Base-by-base conservation (phyloP, 2,797 vertebrate genomes). In the Salarias fasciatus region DNA sequence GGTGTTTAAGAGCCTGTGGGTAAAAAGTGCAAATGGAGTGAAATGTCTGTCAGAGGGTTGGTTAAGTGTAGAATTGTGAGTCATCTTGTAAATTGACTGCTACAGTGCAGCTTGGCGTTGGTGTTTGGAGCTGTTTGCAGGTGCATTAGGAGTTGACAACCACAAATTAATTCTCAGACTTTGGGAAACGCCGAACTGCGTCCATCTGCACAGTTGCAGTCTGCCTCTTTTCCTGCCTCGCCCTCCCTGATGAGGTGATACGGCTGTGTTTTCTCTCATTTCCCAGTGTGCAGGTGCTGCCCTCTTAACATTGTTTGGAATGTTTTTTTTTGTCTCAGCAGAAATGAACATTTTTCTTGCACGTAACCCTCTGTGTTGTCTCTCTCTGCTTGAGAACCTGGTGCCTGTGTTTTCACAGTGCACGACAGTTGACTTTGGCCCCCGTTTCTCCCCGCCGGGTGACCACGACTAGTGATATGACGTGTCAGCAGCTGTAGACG, bases 401-500 rank as follows among this genome's bases (percentile, higher is more conserved):
- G 49, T 66, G 69, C 14, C 41, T 76, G 69, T 85, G 63, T 83
- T 82, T 86, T 72, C 63, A 73, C 82, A 83, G 72, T 15, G 51
- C 48, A 18, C 45, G 52, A 60, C 45, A 59, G 83, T 90, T 90
- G 87, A 82, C 85, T 88, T 92, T 87, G 86, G 83, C 83, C 79
- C 48, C 53, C 14, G 40, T 62, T 18, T 29, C 48, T 45, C 52
- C 54, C 41, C 28, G n/a, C 41, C 55, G 71, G 33, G 55, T 65
- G 66, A 73, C 73, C 51, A 30, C n/a, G 11, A 33, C 50, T 13
- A 45, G 73, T 59, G 69, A 77, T 80, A 67, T 63, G 76, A 87
- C 53, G 13, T 75, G 83, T 89, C 86, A 72, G 84, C 80, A 80
- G 58, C 75, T 74, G 50, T 54, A 85, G 67, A 85, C 67, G 56